phyloP scores from a whole-genome alignment of 2,113 vertebrate genomes.

The Girardinichthys multiradiatus region DNA sequence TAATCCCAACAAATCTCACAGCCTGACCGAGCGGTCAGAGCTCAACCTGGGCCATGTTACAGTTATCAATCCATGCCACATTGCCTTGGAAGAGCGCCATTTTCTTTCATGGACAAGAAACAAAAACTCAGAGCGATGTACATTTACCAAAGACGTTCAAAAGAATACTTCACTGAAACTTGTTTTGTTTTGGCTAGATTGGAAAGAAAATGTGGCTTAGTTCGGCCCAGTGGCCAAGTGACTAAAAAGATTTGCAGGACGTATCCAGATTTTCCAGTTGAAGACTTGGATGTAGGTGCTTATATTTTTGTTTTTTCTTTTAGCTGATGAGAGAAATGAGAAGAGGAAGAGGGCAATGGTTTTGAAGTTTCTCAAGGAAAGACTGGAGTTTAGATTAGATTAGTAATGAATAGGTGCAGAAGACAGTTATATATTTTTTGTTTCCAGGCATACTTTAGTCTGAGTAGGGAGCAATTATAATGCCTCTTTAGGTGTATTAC shows the following conservation, averaged over 20 bases:
- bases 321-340: background rate
- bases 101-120: conserved; percentile 44
- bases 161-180: conserved; percentile 5
- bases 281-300: background rate
- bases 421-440: background rate
- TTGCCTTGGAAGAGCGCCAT: conserved; percentile 62
- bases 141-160: conserved; percentile 18
- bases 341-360: background rate
- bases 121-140: conserved; percentile 42
- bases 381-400: background rate
- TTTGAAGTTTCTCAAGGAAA: background rate
- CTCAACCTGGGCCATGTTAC: conserved; percentile 52
- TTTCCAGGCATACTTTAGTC: background rate
- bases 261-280: background rate
- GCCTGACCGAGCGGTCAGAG: conserved; percentile 60
- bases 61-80: conserved; percentile 73
- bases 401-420: background rate
- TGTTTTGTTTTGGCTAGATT: background rate
- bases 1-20: conserved; percentile 74
- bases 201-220: background rate
- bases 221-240: background rate
- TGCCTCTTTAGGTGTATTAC: too few relatives aligned
- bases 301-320: background rate
- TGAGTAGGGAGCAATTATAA: too few relatives aligned
- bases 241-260: background rate